Base-by-base conservation (phyloP, 2,888 invertebrate species). In the Creontiades dilutus region DNA sequence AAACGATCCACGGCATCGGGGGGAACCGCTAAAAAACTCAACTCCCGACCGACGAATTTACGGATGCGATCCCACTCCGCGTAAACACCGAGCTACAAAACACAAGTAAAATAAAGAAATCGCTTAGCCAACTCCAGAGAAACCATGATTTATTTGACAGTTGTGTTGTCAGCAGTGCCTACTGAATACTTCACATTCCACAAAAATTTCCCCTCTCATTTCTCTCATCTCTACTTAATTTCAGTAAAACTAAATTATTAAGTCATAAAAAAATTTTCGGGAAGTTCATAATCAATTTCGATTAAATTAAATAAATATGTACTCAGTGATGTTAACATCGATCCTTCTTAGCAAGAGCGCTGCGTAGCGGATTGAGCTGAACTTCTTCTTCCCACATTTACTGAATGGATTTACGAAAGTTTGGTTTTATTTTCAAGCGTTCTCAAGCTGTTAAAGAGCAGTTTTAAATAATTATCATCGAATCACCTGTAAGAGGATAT, bases 81-180 rank as follows among this genome's bases (percentile, higher is more conserved):
- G 68, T 75, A 86, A 48, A 86, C 37, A 75, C 75, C 86, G 86
- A 86, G 47, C 85, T 27, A 61, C 85, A 47, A 37, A 85, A 85
- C 85, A 61, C 57, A 57, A 85, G 61, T 85, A 75, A 86, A 68
- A 75, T 61, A 27, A n/a, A 75, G 68, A 75, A 86, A 75, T 76
- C 75, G 52, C 84, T 52, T 28, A 85, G 61, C 85, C 76, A 78
- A 28, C 84, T 76, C 52, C 76, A 46, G 78, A 86, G 89, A 90
- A 82, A 88, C 91, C 91, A 90, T 90, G 84, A 82, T 89, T 80
- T 91, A 55, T 91, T 91, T 90, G 90, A 89, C 90, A 90, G 89
- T 91, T 91, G 84, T 89, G 90, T 87, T 90, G 89, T 89, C 86
- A 88, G 55, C 52, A 81, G 23, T 81, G 89, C 82, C 55, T 52